Percentiles rank a stretch among this genome's conserved stretches.
phyloP scores from a whole-genome alignment of 2,797 vertebrate species.

The Ctenopoma multispine region DNA sequence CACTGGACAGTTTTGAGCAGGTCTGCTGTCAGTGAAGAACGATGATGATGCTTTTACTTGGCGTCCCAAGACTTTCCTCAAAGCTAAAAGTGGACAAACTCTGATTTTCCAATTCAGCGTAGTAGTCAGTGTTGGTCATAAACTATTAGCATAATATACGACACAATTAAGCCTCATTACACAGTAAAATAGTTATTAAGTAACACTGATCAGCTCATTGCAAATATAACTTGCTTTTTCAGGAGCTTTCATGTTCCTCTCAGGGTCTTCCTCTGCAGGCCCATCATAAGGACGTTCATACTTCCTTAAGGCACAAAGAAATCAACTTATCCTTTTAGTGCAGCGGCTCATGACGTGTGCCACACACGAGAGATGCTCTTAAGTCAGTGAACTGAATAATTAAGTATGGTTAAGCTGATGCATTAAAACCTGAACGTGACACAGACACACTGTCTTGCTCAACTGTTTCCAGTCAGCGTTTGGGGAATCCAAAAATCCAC shows the following conservation, averaged over 20 bases:
- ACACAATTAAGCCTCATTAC: neutral
- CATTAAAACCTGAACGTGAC: neutral
- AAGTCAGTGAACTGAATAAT: neutral
- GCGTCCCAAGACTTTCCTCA: neutral
- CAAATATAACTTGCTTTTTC: neutral
- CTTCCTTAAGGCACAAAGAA: too few relatives aligned
- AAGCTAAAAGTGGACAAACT: neutral
- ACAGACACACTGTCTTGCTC: neutral
- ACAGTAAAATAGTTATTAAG: neutral
- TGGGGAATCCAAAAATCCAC: neutral
- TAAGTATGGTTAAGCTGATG: neutral
- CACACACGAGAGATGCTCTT: neutral
- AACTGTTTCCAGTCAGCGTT: neutral
- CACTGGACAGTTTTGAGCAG: neutral
- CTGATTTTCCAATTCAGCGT: neutral
- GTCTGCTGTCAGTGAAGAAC: neutral
- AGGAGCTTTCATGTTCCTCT: neutral
- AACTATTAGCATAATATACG: neutral
- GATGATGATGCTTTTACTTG: neutral
- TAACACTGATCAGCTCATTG: neutral
- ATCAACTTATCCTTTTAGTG: too few relatives aligned
- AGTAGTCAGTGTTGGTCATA: neutral
- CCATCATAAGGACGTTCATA: too few relatives aligned
- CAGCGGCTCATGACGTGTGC: too few relatives aligned
- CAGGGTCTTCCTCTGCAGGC: neutral